Evolutionary conservation across 2,888 invertebrate species (phyloP), one percentile per base, ranked within the genome.

Genomic region (Chloroclystis v-ata): DNA sequence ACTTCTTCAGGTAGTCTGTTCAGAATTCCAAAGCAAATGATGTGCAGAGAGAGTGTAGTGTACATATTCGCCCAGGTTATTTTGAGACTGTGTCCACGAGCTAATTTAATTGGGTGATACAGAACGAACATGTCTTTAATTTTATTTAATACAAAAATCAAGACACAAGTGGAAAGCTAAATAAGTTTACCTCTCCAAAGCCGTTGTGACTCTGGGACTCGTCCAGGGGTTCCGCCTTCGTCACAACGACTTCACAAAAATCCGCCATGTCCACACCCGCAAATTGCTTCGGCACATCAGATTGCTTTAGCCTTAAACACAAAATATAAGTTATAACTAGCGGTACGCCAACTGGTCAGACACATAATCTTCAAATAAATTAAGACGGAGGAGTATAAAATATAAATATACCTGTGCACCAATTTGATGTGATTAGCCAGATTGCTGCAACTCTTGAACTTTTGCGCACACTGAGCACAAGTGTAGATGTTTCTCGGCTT

Each of bases 171-270:
- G n/a, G n/a, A n/a, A n/a, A n/a, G n/a, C n/a, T n/a, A n/a, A n/a
- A n/a, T n/a, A n/a, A n/a, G 10, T 10, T 35, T 1, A 42, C 42
- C 79, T 75, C 79, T 9, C 70, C 72, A 65, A 72, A 75, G 83
- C 75, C 86, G 85, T 82, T 85, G 84, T 81, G 84, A 83, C 74
- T 78, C 84, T 84, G 87, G 80, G 79, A 63, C 51, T 57, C 62
- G 52, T 83, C 86, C 84, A 83, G 82, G 66, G 87, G 87, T 78
- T 89, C 88, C 83, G 82, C 72, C 65, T 89, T 88, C 25, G 87
- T 82, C 83, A 88, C 88, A 82, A 88, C 88, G 82, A 88, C 87
- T 59, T 89, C 89, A 81, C 89, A 89, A 85, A 88, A 89, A 83
- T 87, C 88, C 82, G 87, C 79, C 73, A 81, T 62, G 52, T 87